A percentile compares a stretch with the other conserved stretches of the same genome.
Evolutionary conservation across 1,140 invertebrate genomes (phyloP).

Genomic region (Ceratina australensis): DNA sequence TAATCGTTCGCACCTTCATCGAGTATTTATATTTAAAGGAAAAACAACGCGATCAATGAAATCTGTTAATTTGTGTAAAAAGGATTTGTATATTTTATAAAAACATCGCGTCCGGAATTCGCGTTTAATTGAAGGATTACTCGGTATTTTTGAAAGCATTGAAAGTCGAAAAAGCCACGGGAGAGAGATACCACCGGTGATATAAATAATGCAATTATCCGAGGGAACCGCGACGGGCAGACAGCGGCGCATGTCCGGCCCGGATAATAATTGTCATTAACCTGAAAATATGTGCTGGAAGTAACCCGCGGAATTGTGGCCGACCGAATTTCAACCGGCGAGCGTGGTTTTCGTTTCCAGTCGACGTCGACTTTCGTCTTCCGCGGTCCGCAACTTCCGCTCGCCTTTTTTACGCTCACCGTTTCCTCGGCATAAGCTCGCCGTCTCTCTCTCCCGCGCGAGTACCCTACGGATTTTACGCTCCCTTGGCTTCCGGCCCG

Average conservation of each 20-base stretch:
- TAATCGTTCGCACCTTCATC: too few species aligned
- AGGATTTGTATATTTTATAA: too few species aligned
- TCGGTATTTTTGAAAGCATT: neutral
- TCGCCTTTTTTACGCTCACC: constrained; percentile 2
- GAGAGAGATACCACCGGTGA: too few species aligned
- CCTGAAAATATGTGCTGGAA: constrained; percentile 69
- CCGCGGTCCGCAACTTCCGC: constrained; percentile 36
- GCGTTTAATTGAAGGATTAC: too few species aligned
- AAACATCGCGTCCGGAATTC: too few species aligned
- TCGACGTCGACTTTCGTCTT: constrained; percentile 18
- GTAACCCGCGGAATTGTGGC: constrained; percentile 60
- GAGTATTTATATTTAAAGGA: too few species aligned
- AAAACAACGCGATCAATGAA: too few species aligned
- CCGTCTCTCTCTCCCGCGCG: constrained; percentile 49
- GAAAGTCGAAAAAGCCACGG: neutral
- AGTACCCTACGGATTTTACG: constrained; percentile 52
- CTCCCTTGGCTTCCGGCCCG: constrained; percentile 24
- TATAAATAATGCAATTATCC: constrained; percentile 66
- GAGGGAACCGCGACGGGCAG: constrained; percentile 10
- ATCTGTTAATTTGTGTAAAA: too few species aligned
- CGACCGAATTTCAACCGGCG: constrained; percentile 14
- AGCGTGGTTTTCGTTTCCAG: constrained; percentile 8
- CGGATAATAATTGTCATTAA: constrained; percentile 71
- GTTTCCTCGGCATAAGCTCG: constrained; percentile 36
- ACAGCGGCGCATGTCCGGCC: constrained; percentile 50